Evolutionary conservation across 2,888 invertebrate species (phyloP).

Genomic region (Acronicta alni): DNA sequence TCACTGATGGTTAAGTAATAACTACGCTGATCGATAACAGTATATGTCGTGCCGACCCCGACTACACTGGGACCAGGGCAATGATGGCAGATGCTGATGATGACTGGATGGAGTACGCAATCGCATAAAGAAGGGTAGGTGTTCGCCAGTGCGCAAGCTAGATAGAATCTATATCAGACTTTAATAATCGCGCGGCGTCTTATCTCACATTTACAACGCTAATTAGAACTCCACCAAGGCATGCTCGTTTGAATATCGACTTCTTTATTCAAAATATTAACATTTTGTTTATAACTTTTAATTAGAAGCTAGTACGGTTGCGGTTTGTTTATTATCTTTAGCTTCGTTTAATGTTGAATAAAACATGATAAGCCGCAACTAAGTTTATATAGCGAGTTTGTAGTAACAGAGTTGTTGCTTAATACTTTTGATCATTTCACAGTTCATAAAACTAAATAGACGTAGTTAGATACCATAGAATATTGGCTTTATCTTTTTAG

Average conservation of each 20-base stretch:
- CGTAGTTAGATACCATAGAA: too few relatives aligned
- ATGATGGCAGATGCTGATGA: too few relatives aligned
- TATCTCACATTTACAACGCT: slow-evolving; percentile 13
- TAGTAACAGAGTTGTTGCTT: background rate
- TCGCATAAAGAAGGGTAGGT: too few relatives aligned
- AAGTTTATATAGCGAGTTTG: slow-evolving; percentile 19
- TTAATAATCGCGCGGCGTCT: background rate
- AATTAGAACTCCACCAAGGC: slow-evolving; percentile 26
- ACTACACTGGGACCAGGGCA: too few relatives aligned
- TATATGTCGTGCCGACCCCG: too few relatives aligned
- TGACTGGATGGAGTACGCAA: too few relatives aligned
- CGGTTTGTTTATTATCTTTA: slow-evolving; percentile 23
- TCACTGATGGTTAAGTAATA: too few relatives aligned
- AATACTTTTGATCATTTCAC: background rate
- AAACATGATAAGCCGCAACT: slow-evolving; percentile 25
- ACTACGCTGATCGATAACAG: too few relatives aligned
- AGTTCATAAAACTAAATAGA: too few relatives aligned
- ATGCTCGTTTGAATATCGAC: slow-evolving; percentile 10
- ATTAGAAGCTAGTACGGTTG: slow-evolving; percentile 34
- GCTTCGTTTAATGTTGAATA: slow-evolving; percentile 27
- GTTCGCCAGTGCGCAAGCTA: background rate
- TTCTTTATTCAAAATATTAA: slow-evolving; percentile 37
- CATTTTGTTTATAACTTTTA: slow-evolving; percentile 49
- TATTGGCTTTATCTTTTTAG: too few relatives aligned
- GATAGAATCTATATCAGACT: background rate